A percentile compares a stretch with the other conserved stretches of the same genome.
Conservation (phyloP, 2,797 vertebrate genomes). For the Clarias fuscus region DNA sequence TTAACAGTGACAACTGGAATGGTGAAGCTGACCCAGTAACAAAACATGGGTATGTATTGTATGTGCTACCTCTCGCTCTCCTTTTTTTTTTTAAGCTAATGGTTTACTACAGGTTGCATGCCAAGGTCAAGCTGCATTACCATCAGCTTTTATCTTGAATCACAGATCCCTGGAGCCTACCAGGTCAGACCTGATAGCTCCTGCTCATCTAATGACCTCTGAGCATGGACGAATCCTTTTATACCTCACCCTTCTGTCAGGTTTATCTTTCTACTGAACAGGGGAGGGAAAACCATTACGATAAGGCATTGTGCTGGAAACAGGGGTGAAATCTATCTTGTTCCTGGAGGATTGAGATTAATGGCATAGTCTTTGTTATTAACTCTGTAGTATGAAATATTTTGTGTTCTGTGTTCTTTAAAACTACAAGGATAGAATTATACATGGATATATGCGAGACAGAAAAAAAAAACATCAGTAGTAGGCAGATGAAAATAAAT, state of each 20-base stretch:
- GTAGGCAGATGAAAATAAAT: not conserved
- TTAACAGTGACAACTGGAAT: constrained; percentile 14
- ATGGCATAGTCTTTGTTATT: not conserved
- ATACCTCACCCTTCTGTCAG: constrained; percentile 41
- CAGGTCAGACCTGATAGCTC: constrained; percentile 49
- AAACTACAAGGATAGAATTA: not conserved
- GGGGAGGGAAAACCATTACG: constrained; percentile 29
- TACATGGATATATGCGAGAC: not conserved
- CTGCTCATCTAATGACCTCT: constrained; percentile 54
- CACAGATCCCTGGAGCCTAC: constrained; percentile 49
- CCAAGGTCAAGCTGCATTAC: constrained; percentile 53
- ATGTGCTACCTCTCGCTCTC: not conserved
- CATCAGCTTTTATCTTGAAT: constrained; percentile 57
- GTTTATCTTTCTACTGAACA: constrained; percentile 50
- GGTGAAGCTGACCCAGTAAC: constrained; percentile 1
- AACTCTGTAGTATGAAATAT: constrained; percentile 6
- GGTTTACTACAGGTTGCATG: constrained; percentile 43
- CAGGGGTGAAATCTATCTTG: constrained; percentile 26
- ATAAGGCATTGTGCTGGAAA: constrained; percentile 42
- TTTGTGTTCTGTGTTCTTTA: not conserved
- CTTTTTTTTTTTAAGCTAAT: constrained; percentile 30
- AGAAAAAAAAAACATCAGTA: not conserved
- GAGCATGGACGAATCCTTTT: constrained; percentile 50
- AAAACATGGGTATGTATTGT: constrained; percentile 7
- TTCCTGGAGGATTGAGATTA: constrained; percentile 19